Conservation (phyloP, 2,888 invertebrate genomes). For the Scaptomyza flava region DNA sequence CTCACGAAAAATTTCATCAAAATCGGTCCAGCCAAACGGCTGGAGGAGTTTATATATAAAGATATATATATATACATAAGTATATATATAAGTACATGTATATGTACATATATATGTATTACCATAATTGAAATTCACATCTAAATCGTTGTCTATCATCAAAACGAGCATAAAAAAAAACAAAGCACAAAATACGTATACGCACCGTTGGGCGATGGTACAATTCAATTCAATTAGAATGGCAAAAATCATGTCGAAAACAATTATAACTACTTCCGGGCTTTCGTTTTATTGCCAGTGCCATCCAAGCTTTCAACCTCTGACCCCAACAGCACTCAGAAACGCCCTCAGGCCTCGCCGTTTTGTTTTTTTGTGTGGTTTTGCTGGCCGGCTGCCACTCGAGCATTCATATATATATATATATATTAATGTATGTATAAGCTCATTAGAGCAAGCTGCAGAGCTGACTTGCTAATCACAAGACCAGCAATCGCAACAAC, state of each 20-base stretch:
- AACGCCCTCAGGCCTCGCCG: neutral
- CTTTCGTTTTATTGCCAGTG: constrained; percentile 25
- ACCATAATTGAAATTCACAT: neutral
- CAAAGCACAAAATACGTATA: neutral
- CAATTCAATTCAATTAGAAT: constrained; percentile 74
- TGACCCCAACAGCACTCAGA: neutral
- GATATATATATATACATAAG: no score
- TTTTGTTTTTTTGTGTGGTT: neutral
- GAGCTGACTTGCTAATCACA: constrained; percentile 57
- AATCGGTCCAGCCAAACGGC: no score
- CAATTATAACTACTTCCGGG: constrained; percentile 74
- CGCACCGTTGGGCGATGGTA: constrained; percentile 12
- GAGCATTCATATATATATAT: constrained; percentile 12
- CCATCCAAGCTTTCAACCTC: neutral
- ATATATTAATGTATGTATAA: constrained; percentile 18
- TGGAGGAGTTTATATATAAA: no score
- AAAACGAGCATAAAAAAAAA: neutral
- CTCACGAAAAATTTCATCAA: no score
- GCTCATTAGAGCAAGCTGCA: constrained; percentile 65
- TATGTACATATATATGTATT: neutral
- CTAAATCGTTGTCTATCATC: neutral
- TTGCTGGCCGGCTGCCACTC: constrained; percentile 32
- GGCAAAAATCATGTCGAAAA: constrained; percentile 71
- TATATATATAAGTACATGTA: no score
- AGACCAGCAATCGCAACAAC: constrained; percentile 23